Conservation (phyloP, 2,797 vertebrate genomes). For the Chelidonichthys spinosus region DNA sequence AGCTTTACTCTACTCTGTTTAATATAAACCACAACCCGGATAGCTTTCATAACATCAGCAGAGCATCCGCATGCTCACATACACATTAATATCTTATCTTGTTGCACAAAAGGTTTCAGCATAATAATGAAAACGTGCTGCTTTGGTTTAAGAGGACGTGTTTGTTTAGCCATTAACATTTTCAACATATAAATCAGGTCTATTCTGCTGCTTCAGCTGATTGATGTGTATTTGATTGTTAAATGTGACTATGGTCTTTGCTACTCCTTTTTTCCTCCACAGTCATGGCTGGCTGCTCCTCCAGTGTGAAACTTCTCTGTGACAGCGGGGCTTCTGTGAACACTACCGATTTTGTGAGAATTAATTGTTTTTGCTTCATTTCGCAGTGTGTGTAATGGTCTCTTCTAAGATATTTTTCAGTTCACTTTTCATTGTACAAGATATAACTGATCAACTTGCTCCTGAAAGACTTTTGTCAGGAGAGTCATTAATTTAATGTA, state of each 20-base stretch:
- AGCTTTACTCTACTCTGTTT: background rate
- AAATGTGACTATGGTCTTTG: constrained; percentile 15
- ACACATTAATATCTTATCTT: background rate
- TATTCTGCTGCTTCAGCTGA: background rate
- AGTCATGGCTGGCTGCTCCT: constrained; percentile 96
- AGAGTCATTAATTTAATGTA: background rate
- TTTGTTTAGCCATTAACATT: background rate
- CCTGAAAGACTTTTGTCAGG: background rate
- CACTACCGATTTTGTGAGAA: constrained; percentile 91
- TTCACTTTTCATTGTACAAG: constrained; percentile 8
- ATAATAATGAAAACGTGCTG: background rate
- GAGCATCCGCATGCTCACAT: background rate
- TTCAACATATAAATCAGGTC: background rate
- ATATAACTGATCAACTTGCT: background rate
- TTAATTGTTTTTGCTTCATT: constrained; percentile 24
- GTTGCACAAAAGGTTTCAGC: background rate
- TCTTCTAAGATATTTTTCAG: background rate
- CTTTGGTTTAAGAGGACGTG: background rate
- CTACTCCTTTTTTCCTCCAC: constrained; percentile 13
- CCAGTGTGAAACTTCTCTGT: constrained; percentile 94
- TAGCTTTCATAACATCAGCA: too few relatives aligned
- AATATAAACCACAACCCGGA: background rate
- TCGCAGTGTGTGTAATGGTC: constrained; percentile 17
- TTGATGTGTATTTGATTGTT: constrained; percentile 10
- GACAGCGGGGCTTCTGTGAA: constrained; percentile 93